Conservation (phyloP, 2,797 vertebrate genomes). For the Lycodopsis pacificus region DNA sequence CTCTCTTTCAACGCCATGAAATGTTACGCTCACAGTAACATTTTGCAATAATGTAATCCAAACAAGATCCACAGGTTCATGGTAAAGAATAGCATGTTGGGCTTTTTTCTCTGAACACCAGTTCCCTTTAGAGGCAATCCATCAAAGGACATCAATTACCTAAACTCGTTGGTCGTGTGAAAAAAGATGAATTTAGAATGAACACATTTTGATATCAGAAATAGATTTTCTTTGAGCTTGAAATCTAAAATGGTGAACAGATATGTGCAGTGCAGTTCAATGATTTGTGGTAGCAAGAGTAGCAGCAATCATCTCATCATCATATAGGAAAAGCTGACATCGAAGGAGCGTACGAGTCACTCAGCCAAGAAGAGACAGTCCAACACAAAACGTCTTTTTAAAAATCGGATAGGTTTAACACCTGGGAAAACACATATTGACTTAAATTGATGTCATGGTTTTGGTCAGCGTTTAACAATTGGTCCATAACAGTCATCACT, state of each 20-base stretch:
- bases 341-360: slow-evolving; percentile 48
- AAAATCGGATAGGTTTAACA: not conserved
- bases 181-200: not conserved
- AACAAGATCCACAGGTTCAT: not conserved
- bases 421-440: not conserved
- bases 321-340: slow-evolving; percentile 64
- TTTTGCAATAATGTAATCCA: slow-evolving; percentile 4
- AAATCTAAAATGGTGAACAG: slow-evolving; percentile 32
- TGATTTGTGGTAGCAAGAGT: slow-evolving; percentile 42
- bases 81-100: not conserved
- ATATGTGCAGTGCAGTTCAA: slow-evolving; percentile 30
- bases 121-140: not conserved
- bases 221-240: slow-evolving; percentile 1
- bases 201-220: not conserved
- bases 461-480: not conserved
- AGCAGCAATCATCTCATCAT: slow-evolving; percentile 32
- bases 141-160: not conserved
- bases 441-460: not conserved
- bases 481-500: not conserved
- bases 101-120: not conserved
- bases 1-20: slow-evolving; percentile 15
- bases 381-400: slow-evolving; percentile 10
- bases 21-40: slow-evolving; percentile 1
- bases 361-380: slow-evolving; percentile 54
- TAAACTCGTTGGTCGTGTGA: not conserved